Evolutionary conservation across 2,888 invertebrate species (phyloP), one percentile per base, ranked within the genome.

Genomic region (Phaonia tiefii): DNA sequence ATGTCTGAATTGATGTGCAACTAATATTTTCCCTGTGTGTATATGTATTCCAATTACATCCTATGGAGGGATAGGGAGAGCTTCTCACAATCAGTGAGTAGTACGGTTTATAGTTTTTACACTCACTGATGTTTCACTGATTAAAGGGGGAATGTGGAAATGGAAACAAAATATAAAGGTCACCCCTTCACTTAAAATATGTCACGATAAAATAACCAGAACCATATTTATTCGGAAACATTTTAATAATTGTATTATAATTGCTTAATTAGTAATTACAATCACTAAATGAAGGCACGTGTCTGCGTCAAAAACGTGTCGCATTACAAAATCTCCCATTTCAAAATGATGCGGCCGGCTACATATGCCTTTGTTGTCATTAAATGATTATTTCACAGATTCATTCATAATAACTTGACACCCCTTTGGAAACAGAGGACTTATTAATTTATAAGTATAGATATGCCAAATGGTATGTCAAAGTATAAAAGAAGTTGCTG

Each of bases 191-290:
- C 15, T 15, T 17, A 15, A 7, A 15, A 17, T 15, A 15, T 15
- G 1, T 15, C 49, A n/a, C n/a, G n/a, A n/a, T n/a, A n/a, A n/a
- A n/a, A n/a, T n/a, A n/a, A n/a, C n/a, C n/a, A n/a, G n/a, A n/a
- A n/a, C n/a, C n/a, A n/a, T n/a, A n/a, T n/a, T n/a, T n/a, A n/a
- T n/a, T n/a, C n/a, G 11, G 42, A 39, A 63, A 42, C 42, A 63
- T 39, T 63, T 63, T 63, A 22, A 63, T 75, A 78, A 78, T 81
- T 72, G 69, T 78, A 78, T 78, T 81, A 78, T 81, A 81, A 78
- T 78, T 78, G 78, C 69, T 78, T 81, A 81, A 81, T 81, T 81
- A 73, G 78, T 81, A 75, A 78, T 72, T 81, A 75, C 39, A 63
- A 42, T 25, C 65, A n/a, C 75, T 81, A 81, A 81, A 81, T 67